A percentile compares a stretch with the other conserved stretches of the same genome.
Evolutionary conservation across 2,797 vertebrate species (phyloP).

Genomic region (Poeciliopsis turneri): DNA sequence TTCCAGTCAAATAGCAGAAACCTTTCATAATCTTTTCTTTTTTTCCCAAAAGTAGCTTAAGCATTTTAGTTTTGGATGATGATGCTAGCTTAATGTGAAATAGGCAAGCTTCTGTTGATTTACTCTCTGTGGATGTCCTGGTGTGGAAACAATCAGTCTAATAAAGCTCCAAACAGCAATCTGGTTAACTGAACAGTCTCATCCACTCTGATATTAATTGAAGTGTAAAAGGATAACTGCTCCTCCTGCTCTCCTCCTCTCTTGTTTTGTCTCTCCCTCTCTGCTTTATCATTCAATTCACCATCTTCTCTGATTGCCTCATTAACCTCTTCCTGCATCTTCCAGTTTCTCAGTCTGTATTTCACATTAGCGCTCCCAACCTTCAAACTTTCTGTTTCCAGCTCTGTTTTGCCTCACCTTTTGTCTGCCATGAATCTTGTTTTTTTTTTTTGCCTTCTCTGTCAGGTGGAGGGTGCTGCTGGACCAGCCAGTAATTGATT

Average conservation of each 20-base stretch:
- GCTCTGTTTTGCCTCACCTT: conserved; percentile 8
- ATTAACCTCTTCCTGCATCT: conserved; percentile 69
- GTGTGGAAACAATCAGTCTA: conserved; percentile 49
- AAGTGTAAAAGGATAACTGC: conserved; percentile 76
- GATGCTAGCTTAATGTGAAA: conserved; percentile 37
- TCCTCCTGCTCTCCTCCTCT: conserved; percentile 73
- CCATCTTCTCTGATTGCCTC: conserved; percentile 70
- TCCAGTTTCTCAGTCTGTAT: conserved; percentile 30
- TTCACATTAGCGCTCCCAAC: conserved; percentile 25
- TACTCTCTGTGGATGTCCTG: conserved; percentile 35
- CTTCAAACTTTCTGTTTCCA: neutral
- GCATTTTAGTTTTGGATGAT: conserved; percentile 25
- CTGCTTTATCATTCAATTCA: conserved; percentile 70
- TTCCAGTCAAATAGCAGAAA: conserved; percentile 26
- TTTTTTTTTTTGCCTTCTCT: conserved; percentile 33
- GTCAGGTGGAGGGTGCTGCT: conserved; percentile 51
- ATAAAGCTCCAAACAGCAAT: conserved; percentile 60
- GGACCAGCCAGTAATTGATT: conserved; percentile 67
- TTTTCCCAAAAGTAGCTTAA: conserved; percentile 15
- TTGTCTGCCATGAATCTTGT: conserved; percentile 33
- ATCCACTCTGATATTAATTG: conserved; percentile 73
- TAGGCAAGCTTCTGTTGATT: conserved; percentile 35
- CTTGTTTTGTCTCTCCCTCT: conserved; percentile 65
- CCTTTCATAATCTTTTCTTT: conserved; percentile 35
- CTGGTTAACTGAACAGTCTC: conserved; percentile 64